Percentiles rank a stretch among this genome's conserved stretches.
These are phyloP conservation scores for Bolinopsis microptera DNA, from an alignment of 37 sponge, comb jelly and placozoan species.

Conservation along the genomic window DNA sequence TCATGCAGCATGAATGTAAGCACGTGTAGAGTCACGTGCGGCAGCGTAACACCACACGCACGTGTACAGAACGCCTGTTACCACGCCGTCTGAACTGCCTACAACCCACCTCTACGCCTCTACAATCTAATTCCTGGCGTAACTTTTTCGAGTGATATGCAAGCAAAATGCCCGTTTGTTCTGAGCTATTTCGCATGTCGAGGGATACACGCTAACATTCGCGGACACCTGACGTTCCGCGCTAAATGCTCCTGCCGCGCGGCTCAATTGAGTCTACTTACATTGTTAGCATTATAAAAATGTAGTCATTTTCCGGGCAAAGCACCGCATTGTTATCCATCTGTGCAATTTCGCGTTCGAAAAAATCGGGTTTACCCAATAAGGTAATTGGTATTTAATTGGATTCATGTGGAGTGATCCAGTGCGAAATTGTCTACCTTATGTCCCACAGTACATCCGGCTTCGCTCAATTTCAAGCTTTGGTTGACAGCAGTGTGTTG, in stretches of 20 bases:
- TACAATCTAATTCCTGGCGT: constrained; percentile 27
- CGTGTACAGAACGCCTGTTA: not conserved
- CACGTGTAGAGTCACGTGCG: constrained; percentile 43
- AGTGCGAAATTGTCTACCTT: not conserved
- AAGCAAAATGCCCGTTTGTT: not conserved
- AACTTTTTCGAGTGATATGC: constrained; percentile 1
- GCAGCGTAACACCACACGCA: not conserved
- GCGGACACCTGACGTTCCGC: not conserved
- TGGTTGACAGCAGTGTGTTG: not conserved
- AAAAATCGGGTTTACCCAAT: constrained; percentile 56
- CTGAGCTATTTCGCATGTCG: not conserved
- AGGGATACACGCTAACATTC: not conserved
- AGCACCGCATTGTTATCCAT: constrained; percentile 40
- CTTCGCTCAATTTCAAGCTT: not conserved
- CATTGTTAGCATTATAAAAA: constrained; percentile 22
- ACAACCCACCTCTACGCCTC: not conserved
- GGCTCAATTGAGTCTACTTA: constrained; percentile 37
- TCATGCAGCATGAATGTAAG: not conserved
- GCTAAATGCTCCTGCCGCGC: not conserved
- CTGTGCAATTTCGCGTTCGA: constrained; percentile 30
- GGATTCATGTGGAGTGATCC: not conserved
- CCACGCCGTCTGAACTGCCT: not conserved
- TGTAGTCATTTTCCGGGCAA: not conserved
- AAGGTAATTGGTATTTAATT: not conserved
- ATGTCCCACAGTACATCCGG: not conserved